Conservation (phyloP, 2,113 vertebrate species). For the Neotoma lepida region DNA sequence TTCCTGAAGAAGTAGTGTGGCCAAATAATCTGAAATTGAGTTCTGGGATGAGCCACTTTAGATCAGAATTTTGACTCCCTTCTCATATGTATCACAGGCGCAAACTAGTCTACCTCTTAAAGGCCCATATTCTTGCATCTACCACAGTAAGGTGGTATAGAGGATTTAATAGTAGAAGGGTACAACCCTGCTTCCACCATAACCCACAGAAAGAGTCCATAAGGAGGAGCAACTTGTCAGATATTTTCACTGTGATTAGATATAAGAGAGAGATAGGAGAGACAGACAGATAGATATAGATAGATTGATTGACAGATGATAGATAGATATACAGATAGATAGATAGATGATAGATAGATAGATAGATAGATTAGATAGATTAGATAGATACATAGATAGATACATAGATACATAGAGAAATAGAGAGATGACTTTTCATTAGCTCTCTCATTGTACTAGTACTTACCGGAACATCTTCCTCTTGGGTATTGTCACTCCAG, state of each 20-base stretch:
- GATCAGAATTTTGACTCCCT: neutral
- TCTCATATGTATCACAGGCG: neutral
- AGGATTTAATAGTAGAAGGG: neutral
- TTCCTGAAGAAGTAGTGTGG: neutral
- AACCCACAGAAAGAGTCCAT: neutral
- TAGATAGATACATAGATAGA: too few relatives aligned
- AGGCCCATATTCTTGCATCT: neutral
- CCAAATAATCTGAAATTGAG: neutral
- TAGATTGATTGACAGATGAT: neutral
- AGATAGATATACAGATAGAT: neutral
- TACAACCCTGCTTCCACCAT: neutral
- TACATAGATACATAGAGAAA: neutral
- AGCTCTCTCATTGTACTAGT: neutral
- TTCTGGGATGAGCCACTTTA: neutral
- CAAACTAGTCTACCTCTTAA: neutral
- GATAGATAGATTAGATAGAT: neutral
- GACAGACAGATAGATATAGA: neutral
- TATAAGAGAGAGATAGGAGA: neutral
- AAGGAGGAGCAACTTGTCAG: neutral
- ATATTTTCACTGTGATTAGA: neutral
- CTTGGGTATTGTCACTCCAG: constrained; percentile 86
- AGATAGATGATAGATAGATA: neutral
- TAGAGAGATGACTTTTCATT: neutral
- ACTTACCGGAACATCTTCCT: constrained; percentile 90
- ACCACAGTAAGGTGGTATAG: neutral